Conservation (phyloP, 1,140 invertebrate genomes). For the Drosophila aff. region DNA sequence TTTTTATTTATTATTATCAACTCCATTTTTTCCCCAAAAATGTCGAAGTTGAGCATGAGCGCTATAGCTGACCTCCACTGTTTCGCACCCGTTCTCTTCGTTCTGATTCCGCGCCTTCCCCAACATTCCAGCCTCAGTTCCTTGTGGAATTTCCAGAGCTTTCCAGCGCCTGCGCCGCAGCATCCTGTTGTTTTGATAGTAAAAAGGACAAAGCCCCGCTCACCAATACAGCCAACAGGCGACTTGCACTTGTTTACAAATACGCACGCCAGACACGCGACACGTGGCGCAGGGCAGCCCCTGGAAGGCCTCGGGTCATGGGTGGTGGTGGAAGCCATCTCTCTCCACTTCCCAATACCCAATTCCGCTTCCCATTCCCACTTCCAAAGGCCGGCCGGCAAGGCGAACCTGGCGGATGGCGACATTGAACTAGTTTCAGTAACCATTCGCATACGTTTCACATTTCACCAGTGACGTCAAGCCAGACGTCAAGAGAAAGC, state of each 20-base stretch:
- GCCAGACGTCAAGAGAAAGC: constrained; percentile 11
- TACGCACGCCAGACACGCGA: constrained; percentile 39
- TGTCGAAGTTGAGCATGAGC: neutral
- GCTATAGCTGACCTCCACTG: neutral
- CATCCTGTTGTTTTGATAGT: constrained; percentile 72
- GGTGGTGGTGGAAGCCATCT: constrained; percentile 12
- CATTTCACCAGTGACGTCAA: constrained; percentile 52
- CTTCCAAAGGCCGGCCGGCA: constrained; percentile 57
- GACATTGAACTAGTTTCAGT: constrained; percentile 74
- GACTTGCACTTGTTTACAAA: constrained; percentile 68
- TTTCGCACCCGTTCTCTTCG: neutral
- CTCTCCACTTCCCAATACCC: neutral
- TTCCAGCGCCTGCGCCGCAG: constrained; percentile 58
- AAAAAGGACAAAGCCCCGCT: constrained; percentile 40
- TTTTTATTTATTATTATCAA: too few relatives aligned
- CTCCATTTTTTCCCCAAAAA: neutral
- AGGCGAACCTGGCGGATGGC: constrained; percentile 1
- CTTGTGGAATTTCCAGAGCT: constrained; percentile 36
- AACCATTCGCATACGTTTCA: neutral
- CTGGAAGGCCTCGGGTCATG: constrained; percentile 31
- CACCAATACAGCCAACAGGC: constrained; percentile 33
- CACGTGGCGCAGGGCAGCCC: constrained; percentile 54
- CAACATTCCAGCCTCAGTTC: constrained; percentile 36
- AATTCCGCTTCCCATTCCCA: neutral
- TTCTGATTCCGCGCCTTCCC: constrained; percentile 21